These are phyloP conservation scores for Oithona nana DNA, from an alignment of 2,888 invertebrate genomes.

Conservation along the genomic window DNA sequence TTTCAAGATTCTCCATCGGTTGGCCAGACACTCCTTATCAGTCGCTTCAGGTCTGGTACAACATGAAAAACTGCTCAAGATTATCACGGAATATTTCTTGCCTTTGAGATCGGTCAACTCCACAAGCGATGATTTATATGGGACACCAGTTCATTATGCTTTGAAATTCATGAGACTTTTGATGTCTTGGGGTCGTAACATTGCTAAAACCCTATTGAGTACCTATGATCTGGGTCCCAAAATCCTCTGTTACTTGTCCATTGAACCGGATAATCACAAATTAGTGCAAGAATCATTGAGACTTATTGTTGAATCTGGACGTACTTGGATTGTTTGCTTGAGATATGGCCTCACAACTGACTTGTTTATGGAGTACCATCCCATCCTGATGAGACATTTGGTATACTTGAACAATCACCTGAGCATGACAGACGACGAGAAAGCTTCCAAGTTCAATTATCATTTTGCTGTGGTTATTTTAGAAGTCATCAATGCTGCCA, in stretches of 20 bases:
- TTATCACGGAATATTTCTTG: slow-evolving; percentile 27
- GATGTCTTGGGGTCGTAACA: background rate
- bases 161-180: background rate
- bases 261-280: background rate
- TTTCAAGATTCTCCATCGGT: slow-evolving; percentile 54
- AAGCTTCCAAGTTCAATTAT: slow-evolving; percentile 32
- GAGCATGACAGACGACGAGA: slow-evolving; percentile 31
- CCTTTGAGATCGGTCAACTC: too few relatives aligned
- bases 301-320: background rate
- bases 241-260: background rate
- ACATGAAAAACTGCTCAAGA: slow-evolving; percentile 42
- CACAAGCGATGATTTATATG: slow-evolving; percentile 18
- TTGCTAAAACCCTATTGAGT: background rate
- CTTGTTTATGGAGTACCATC: slow-evolving; percentile 32
- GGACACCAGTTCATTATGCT: background rate
- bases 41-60: slow-evolving; percentile 42
- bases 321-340: background rate
- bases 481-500: slow-evolving; percentile 24
- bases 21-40: slow-evolving; percentile 54
- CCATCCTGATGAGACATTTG: slow-evolving; percentile 37
- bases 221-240: background rate
- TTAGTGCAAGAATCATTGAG: background rate
- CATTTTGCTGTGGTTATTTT: slow-evolving; percentile 39
- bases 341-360: slow-evolving; percentile 8
- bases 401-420: slow-evolving; percentile 40